Conservation (phyloP, 2,113 vertebrate genomes). For the Callithrix jacchus region DNA sequence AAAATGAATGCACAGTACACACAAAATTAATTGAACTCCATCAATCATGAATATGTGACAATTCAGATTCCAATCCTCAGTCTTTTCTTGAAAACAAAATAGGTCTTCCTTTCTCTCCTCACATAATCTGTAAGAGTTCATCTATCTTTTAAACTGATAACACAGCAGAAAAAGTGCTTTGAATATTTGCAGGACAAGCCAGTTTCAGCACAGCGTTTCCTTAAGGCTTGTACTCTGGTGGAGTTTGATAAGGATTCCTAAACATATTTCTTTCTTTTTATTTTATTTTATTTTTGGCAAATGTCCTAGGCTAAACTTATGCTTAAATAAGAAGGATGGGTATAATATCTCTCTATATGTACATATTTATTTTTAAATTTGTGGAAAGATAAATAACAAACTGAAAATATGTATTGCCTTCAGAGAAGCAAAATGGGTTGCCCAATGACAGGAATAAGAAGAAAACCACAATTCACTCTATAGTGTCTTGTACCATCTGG, state of each 20-base stretch:
- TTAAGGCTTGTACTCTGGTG: neutral
- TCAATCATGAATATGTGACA: neutral
- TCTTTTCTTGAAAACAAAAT: conserved; percentile 31
- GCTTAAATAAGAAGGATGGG: neutral
- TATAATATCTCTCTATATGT: neutral
- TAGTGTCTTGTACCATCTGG: neutral
- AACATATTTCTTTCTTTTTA: neutral
- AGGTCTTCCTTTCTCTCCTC: neutral
- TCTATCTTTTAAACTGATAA: conserved; percentile 7
- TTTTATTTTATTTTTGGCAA: neutral
- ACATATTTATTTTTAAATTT: neutral
- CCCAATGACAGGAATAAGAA: neutral
- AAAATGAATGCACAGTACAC: neutral
- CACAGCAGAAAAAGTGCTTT: neutral
- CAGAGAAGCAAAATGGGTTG: neutral
- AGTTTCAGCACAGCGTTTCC: neutral
- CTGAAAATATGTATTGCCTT: neutral
- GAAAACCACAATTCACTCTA: neutral
- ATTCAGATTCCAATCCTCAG: neutral
- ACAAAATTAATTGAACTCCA: conserved; percentile 6
- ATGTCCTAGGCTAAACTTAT: neutral
- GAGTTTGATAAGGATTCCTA: neutral
- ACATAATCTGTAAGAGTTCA: neutral
- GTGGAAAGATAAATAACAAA: neutral
- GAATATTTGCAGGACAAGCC: neutral